phyloP scores from a whole-genome alignment of 2,888 invertebrate genomes.

The Ditula angustiorana region DNA sequence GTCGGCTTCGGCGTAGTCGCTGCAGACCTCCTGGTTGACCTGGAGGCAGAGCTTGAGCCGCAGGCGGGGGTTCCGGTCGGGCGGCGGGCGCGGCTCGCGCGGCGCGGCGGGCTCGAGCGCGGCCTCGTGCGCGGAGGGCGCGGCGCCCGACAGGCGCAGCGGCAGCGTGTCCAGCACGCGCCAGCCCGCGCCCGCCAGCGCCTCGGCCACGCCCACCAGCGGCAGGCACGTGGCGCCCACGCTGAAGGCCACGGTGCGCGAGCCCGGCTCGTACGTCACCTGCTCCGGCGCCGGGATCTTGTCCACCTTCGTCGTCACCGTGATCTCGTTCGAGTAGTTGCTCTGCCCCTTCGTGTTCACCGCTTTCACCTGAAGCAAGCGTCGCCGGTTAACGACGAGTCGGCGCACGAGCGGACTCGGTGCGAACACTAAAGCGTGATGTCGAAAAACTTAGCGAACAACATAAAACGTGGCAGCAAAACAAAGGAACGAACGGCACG shows the following conservation, averaged over 20 bases:
- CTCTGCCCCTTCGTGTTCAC: conserved; percentile 95
- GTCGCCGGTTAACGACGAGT: neutral
- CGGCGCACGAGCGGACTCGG: neutral
- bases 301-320: conserved; percentile 93
- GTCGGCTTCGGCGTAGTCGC: conserved; percentile 93
- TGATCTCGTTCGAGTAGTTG: conserved; percentile 93
- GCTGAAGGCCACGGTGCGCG: conserved; percentile 91
- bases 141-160: conserved; percentile 89
- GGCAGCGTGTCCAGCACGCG: conserved; percentile 89
- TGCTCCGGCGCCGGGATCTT: conserved; percentile 92
- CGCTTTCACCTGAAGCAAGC: conserved; percentile 88
- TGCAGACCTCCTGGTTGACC: conserved; percentile 92
- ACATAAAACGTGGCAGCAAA: conserved; percentile 45
- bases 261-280: conserved; percentile 93
- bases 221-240: conserved; percentile 92
- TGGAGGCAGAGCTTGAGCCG: conserved; percentile 93
- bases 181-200: conserved; percentile 62
- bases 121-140: conserved; percentile 89
- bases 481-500: conserved; percentile 31
- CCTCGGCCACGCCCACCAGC: conserved; percentile 91
- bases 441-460: conserved; percentile 51
- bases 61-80: conserved; percentile 88
- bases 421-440: conserved; percentile 57
- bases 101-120: conserved; percentile 86
- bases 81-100: conserved; percentile 84